These are phyloP conservation scores for Xiphorhynchus erythropygius DNA, from an alignment of 2,797 vertebrate species.

Conservation along the genomic window DNA sequence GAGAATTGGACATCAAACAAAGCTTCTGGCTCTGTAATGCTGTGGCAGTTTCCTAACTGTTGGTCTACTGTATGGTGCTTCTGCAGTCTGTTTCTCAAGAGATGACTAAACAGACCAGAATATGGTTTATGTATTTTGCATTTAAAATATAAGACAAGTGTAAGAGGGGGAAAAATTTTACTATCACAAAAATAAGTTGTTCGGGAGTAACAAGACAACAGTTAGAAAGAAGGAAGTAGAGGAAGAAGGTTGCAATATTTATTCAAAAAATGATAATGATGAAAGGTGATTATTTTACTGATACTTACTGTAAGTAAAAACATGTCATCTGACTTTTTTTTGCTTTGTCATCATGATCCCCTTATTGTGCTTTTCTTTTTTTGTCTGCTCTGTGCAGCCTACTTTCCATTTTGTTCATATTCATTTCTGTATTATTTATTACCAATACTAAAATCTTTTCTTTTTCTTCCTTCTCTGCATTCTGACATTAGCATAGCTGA, in stretches of 20 bases:
- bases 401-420: neutral
- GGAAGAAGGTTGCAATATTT: neutral
- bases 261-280: neutral
- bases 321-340: neutral
- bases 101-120: neutral
- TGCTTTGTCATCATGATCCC: neutral
- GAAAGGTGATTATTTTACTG: neutral
- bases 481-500: rapidly evolving
- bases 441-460: neutral
- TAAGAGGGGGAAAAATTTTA: neutral
- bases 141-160: neutral
- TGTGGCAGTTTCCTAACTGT: neutral
- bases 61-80: neutral
- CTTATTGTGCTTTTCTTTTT: neutral
- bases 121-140: neutral
- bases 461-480: neutral
- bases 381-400: neutral
- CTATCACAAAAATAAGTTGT: neutral
- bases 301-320: neutral
- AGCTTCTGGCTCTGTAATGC: neutral
- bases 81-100: neutral
- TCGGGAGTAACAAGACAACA: neutral
- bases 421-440: neutral
- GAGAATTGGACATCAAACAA: neutral
- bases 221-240: neutral